Percentiles rank a stretch among this genome's conserved stretches.
phyloP scores from a whole-genome alignment of 2,113 vertebrate species.

The Otis tarda region DNA sequence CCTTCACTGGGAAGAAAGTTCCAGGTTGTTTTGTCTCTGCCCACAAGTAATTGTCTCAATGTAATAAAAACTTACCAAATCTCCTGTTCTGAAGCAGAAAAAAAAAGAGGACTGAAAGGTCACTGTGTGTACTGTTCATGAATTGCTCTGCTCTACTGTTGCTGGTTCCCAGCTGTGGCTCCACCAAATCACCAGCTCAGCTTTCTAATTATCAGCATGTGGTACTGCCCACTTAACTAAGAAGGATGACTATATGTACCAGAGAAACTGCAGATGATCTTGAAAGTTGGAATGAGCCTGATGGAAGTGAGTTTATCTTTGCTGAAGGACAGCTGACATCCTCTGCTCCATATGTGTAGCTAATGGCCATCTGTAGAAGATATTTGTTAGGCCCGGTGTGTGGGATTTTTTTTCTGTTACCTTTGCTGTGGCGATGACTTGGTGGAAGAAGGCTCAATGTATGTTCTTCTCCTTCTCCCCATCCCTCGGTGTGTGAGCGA shows the following conservation, averaged over 20 bases:
- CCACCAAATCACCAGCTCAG: background rate
- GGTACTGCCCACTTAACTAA: background rate
- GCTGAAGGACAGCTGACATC: conserved; percentile 7
- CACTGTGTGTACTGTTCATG: background rate
- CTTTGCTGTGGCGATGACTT: background rate
- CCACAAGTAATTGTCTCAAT: background rate
- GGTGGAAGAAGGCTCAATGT: no score
- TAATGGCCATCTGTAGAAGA: conserved; percentile 27
- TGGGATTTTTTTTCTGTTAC: conserved; percentile 4
- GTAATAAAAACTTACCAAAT: background rate
- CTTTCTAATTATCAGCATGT: background rate
- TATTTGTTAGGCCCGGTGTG: background rate
- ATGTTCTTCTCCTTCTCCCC: no score
- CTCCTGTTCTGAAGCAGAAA: background rate
- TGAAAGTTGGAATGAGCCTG: conserved; percentile 50
- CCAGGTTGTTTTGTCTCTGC: background rate
- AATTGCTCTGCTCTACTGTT: background rate
- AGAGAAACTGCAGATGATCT: conserved; percentile 45
- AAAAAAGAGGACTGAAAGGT: background rate
- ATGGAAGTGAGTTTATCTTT: conserved; percentile 19
- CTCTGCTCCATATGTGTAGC: background rate
- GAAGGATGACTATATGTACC: no score
- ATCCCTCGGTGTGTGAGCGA: no score
- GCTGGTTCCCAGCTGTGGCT: background rate
- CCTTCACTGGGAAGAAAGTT: background rate